Base-by-base conservation (phyloP, 2,888 invertebrate genomes). In the Gonocerus acuteangulatus region DNA sequence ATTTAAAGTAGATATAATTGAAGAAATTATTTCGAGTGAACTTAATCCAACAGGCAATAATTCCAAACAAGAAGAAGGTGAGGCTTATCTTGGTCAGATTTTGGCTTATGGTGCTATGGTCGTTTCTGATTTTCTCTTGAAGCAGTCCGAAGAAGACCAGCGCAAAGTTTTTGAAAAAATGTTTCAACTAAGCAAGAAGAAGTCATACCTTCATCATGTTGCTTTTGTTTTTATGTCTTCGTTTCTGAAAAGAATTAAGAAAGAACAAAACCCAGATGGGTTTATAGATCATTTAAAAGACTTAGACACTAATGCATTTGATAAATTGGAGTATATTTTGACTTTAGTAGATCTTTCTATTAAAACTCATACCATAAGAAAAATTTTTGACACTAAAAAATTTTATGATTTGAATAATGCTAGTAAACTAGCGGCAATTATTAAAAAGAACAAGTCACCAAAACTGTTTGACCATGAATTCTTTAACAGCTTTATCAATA, bases 91-190 rank as follows among this genome's bases (percentile, higher is more conserved):
- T 27, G 57, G 57, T 15, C 57, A 57, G 19, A 57, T 44, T n/a
- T 57, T 57, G 16, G 57, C 57, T n/a, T 57, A 57, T 47, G 57
- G 57, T 32, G 45, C 32, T 6, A 44, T 57, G 45, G 45, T 57
- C 32, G 45, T 19, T 13, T 44, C 57, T 15, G 32, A 19, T 34
- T 57, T 57, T 16, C 27, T 57, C 18, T 45, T 6, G n/a, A 45
- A 18, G 2, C 11, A 44, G 32, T 18, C 44, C 1, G 34, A 32
- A 15, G 47, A 47, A 19, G 44, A 15, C 18, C 57, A 47, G 19
- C n/a, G 16, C 13, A 15, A 9, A 13, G 15, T 57, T 32, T 27
- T 57, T 32, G 18, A 23, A n/a, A 57, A 57, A 22, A 2, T 57
- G 19, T 57, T 27, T 57, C 18, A 57, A 21, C n/a, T 57, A 16